Conservation (phyloP, 2,888 invertebrate genomes). For the Polia nebulosa region DNA sequence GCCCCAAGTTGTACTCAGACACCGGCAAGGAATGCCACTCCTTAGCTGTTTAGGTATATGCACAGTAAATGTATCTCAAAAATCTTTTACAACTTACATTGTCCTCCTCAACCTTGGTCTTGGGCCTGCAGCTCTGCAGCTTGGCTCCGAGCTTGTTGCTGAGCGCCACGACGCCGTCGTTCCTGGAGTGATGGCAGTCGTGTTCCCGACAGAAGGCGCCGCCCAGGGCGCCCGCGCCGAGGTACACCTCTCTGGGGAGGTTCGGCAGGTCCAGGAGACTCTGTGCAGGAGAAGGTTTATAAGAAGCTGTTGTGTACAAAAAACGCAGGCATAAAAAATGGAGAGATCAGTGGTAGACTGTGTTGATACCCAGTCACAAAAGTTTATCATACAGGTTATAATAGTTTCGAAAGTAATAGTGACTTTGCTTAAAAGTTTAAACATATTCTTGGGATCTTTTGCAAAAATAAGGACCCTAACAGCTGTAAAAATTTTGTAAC, state of each 20-base stretch:
- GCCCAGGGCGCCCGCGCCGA: constrained; percentile 94
- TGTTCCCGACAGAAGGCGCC: constrained; percentile 93
- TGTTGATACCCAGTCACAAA: no score
- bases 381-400: no score
- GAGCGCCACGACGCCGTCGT: constrained; percentile 91
- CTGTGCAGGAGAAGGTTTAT: constrained; percentile 71
- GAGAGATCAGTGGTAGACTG: neutral
- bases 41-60: no score
- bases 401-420: no score
- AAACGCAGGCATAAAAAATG: no score
- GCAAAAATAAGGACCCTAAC: no score
- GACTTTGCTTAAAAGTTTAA: no score
- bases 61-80: neutral
- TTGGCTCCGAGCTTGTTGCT: constrained; percentile 92
- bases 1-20: no score
- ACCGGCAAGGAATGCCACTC: no score
- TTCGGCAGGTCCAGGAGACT: constrained; percentile 91
- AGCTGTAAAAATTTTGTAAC: no score
- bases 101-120: constrained; percentile 93
- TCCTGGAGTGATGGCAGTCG: constrained; percentile 87
- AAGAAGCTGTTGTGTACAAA: neutral
- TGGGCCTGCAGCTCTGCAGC: constrained; percentile 92
- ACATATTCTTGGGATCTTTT: no score
- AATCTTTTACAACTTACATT: constrained; percentile 75
- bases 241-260: constrained; percentile 93